Evolutionary conservation across 2,797 vertebrate species (phyloP).

Genomic region (Rhynchotus rufescens): DNA sequence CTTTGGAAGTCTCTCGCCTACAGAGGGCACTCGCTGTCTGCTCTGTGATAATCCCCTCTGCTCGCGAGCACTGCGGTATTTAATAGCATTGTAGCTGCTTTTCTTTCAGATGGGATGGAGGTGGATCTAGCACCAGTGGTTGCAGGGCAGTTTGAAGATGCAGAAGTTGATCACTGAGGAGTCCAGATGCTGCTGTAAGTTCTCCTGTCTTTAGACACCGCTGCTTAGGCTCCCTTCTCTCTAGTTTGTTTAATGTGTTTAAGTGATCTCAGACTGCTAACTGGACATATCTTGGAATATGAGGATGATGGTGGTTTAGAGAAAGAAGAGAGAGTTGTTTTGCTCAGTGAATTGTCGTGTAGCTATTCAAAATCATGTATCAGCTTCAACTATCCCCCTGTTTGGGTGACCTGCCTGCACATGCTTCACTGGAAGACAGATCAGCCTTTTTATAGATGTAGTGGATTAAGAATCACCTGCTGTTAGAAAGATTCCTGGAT

Average conservation of each 20-base stretch:
- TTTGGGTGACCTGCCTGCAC: neutral
- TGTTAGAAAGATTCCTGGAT: neutral
- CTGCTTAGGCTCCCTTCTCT: neutral
- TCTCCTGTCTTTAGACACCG: neutral
- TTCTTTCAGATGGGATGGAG: slow-evolving; percentile 91
- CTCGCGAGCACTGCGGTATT: neutral
- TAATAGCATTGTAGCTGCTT: fast-evolving
- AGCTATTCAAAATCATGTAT: neutral
- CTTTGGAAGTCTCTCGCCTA: neutral
- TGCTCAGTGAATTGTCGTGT: neutral
- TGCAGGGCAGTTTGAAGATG: slow-evolving; percentile 95
- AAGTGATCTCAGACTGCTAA: neutral
- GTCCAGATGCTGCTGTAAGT: slow-evolving; percentile 16
- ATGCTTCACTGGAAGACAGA: neutral
- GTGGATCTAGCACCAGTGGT: slow-evolving; percentile 87
- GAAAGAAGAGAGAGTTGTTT: neutral
- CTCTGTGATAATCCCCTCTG: fast-evolving
- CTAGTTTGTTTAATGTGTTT: neutral
- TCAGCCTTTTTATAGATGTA: neutral
- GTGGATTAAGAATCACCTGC: neutral
- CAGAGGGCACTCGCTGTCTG: slow-evolving; percentile 25
- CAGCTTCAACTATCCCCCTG: neutral
- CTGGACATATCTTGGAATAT: neutral
- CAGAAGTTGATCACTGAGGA: slow-evolving; percentile 94
- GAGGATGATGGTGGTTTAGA: neutral